Percentiles rank a stretch among this genome's conserved stretches.
These are phyloP conservation scores for Nowickia ferox DNA, from an alignment of 2,888 invertebrate genomes.

Conservation along the genomic window DNA sequence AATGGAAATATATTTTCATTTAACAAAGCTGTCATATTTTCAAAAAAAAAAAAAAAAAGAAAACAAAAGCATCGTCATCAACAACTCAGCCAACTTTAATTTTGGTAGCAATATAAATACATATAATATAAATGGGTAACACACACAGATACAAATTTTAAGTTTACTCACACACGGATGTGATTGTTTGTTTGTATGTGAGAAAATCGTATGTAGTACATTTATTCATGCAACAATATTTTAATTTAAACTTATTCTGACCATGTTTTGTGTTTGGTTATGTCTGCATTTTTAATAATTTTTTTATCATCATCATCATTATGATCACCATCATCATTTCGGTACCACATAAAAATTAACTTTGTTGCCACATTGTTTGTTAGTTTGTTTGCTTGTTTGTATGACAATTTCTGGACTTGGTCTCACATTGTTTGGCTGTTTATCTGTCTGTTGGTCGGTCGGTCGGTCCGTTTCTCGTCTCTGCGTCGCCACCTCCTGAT, in stretches of 20 bases:
- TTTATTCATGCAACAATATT: constrained; percentile 60
- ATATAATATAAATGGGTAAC: constrained; percentile 11
- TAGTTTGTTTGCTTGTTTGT: constrained; percentile 68
- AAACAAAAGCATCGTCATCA: constrained; percentile 54
- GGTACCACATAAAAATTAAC: constrained; percentile 71
- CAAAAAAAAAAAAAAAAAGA: constrained; percentile 58
- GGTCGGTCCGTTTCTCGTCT: background rate
- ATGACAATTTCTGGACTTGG: constrained; percentile 65
- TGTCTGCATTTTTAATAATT: constrained; percentile 66
- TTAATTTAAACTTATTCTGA: constrained; percentile 71
- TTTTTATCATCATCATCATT: constrained; percentile 62
- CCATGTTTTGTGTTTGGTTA: constrained; percentile 68
- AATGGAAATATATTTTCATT: constrained; percentile 55
- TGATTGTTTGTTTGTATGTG: background rate
- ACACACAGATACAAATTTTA: background rate
- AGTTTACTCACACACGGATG: constrained; percentile 9
- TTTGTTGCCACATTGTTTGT: constrained; percentile 70
- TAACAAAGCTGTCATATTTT: constrained; percentile 67
- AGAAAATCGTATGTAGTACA: background rate
- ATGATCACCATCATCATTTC: constrained; percentile 54
- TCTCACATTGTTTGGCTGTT: constrained; percentile 30
- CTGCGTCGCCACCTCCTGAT: background rate
- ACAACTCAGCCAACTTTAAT: constrained; percentile 63
- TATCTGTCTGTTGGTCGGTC: constrained; percentile 10
- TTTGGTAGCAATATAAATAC: constrained; percentile 40